Evolutionary conservation across 2,797 vertebrate species (phyloP).

Genomic region (Sebastes iracundus): DNA sequence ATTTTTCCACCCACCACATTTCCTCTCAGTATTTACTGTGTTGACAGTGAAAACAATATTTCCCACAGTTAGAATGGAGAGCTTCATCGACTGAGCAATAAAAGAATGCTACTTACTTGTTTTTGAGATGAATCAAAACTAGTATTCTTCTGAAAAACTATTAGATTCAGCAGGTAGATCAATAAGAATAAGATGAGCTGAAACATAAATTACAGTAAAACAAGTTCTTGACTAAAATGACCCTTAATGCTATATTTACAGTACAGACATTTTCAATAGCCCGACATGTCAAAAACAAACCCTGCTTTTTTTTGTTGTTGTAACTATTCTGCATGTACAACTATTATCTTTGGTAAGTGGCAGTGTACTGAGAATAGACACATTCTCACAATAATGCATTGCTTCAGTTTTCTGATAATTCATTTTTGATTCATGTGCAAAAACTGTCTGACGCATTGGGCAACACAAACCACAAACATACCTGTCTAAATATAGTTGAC

Average conservation of each 20-base stretch:
- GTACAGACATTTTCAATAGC: neutral
- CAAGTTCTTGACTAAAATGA: neutral
- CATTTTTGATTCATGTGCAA: neutral
- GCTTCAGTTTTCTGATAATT: neutral
- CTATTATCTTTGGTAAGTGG: constrained; percentile 17
- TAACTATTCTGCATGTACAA: neutral
- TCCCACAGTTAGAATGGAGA: neutral
- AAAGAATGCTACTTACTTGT: neutral
- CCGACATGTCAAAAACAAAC: neutral
- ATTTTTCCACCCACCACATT: neutral
- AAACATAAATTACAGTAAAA: neutral
- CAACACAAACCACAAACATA: neutral
- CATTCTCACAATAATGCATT: neutral
- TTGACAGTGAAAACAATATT: neutral
- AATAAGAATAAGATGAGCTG: neutral
- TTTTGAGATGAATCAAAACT: neutral
- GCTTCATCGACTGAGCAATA: neutral
- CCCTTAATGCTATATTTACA: neutral
- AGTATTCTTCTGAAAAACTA: neutral
- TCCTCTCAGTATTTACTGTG: neutral
- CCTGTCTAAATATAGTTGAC: neutral
- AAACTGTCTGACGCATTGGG: neutral
- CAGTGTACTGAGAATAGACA: neutral
- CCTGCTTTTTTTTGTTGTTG: neutral
- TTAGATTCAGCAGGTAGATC: constrained; percentile 5